Base-by-base conservation (phyloP, 2,888 invertebrate genomes). In the Rhagonycha lutea region DNA sequence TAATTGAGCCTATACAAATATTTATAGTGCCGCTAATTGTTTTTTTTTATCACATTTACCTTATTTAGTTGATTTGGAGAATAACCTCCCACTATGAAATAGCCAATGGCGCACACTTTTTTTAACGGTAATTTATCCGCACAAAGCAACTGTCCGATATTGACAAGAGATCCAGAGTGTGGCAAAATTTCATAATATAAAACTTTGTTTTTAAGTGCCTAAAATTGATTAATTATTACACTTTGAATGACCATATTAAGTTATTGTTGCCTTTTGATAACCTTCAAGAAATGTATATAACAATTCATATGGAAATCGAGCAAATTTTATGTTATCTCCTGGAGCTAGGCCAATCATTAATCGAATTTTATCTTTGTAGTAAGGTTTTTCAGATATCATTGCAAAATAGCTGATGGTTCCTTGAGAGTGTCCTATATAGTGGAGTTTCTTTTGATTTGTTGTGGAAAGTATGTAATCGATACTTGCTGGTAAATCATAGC, bases 401-500 rank as follows among this genome's bases (percentile, higher is more conserved):
- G 92, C 91, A 87, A 90, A 92, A 84, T 92, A 92, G 14, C 87
- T 88, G 0, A 92, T 92, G 0, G 92, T 91, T 88, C 92, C 84
- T 71, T 91, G 91, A 7, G 94, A 94, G 85, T 95, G 94, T 0
- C 94, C 95, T 3, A 93, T 86, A 84, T 94, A 95, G 79, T 91
- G 91, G 0, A 95, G 81, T 76, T 91, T 89, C 2, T 88, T 75
- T 24, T 90, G 89, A 0, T 90, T 89, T 0, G 93, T 93, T 47
- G 87, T 86, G 23, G 86, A 82, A 4, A 92, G 83, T 12, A 92
- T 89, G 83, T 92, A 91, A 84, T 95, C 92, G 28, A 96, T 91
- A 89, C 92, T 92, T 0, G 94, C 93, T 9, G 95, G 94, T 0
- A 95, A 84, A 85, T 96, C 96, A 83, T 91, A 91, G 75, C 89